Percentiles rank a stretch among this genome's conserved stretches.
phyloP scores from a whole-genome alignment of 2,797 vertebrate species.

The Gobionotothen gibberifrons region DNA sequence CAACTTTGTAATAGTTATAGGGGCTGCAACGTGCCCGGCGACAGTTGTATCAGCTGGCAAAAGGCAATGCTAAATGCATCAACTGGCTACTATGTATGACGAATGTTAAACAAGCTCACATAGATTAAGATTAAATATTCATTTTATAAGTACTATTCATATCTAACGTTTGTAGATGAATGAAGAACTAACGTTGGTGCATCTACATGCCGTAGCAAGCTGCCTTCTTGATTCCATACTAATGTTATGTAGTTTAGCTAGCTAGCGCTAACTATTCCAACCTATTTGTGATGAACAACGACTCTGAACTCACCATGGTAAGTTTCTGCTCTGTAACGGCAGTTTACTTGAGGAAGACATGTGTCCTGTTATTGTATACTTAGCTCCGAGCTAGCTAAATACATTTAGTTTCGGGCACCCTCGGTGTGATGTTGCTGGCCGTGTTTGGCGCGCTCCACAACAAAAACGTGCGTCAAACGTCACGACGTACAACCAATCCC shows the following conservation, averaged over 20 bases:
- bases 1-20: fast-evolving
- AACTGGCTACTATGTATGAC: no score
- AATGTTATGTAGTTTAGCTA: slow-evolving; percentile 1
- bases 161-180: background rate
- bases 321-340: slow-evolving; percentile 77
- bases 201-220: background rate
- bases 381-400: fast-evolving
- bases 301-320: slow-evolving; percentile 89
- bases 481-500: slow-evolving; percentile 69
- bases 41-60: background rate
- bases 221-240: slow-evolving; percentile 12
- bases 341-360: slow-evolving; percentile 82
- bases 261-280: background rate
- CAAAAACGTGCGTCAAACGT: slow-evolving; percentile 49
- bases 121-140: background rate
- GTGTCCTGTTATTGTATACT: background rate
- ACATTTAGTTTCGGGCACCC: background rate
- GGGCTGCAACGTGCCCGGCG: background rate
- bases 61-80: background rate
- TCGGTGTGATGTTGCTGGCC: background rate
- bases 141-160: fast-evolving
- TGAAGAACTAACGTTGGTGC: background rate
- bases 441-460: slow-evolving; percentile 79
- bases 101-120: background rate
- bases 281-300: background rate